phyloP scores from a whole-genome alignment of 2,113 vertebrate species.

The Malaclemys terrapin region DNA sequence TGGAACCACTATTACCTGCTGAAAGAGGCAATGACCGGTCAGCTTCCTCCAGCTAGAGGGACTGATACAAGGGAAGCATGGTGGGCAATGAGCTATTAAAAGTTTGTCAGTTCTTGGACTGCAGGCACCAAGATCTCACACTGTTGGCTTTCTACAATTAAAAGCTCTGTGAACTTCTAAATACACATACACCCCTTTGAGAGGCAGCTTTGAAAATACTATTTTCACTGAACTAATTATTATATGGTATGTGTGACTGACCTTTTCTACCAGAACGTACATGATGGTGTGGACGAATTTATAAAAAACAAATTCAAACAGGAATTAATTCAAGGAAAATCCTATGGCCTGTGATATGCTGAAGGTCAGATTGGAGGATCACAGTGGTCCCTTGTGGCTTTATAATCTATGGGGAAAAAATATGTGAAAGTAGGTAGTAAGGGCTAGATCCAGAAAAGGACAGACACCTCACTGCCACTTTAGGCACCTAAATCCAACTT shows the following conservation, averaged over 20 bases:
- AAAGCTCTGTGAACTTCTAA: constrained; percentile 7
- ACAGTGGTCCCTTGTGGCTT: background rate
- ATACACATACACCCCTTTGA: background rate
- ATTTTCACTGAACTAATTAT: constrained; percentile 1
- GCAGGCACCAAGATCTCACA: background rate
- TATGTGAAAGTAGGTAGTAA: background rate
- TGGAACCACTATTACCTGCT: background rate
- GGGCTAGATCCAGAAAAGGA: background rate
- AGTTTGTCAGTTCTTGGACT: constrained; percentile 6
- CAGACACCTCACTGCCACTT: background rate
- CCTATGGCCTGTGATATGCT: background rate
- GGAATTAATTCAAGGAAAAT: background rate
- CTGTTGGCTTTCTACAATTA: background rate
- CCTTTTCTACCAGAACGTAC: background rate
- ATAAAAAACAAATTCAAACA: background rate
- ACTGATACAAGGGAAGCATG: background rate
- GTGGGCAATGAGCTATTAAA: constrained; percentile 2
- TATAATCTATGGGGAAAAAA: background rate
- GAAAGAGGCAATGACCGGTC: background rate
- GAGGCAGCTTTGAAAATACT: constrained; percentile 22
- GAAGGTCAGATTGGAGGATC: background rate
- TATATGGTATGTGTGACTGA: constrained; percentile 7
- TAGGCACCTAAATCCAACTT: background rate
- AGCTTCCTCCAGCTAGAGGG: background rate
- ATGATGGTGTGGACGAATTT: background rate